phyloP scores from a whole-genome alignment of 1,140 invertebrate species.

The Aphelinus certus region DNA sequence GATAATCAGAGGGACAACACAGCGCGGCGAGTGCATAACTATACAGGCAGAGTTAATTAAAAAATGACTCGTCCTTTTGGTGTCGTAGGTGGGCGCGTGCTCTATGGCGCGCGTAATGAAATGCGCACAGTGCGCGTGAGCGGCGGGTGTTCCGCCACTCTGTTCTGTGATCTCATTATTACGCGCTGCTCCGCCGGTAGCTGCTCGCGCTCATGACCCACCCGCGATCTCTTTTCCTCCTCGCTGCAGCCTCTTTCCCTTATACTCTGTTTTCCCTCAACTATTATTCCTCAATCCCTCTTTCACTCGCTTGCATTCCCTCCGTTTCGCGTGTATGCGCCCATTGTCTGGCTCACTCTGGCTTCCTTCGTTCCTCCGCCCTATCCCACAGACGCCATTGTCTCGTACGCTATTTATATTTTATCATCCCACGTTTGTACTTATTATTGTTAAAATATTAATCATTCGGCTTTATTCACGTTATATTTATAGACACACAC shows the following conservation, averaged over 20 bases:
- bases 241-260: neutral
- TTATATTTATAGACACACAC: no score
- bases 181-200: constrained; percentile 52
- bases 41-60: constrained; percentile 25
- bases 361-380: neutral
- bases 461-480: no score
- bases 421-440: no score
- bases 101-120: constrained; percentile 37
- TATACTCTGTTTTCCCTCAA: neutral
- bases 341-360: neutral
- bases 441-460: no score
- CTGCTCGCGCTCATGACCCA: constrained; percentile 49
- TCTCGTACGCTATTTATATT: neutral
- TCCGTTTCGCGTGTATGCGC: neutral
- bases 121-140: constrained; percentile 28
- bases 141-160: constrained; percentile 34
- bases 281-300: neutral
- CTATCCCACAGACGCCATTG: constrained; percentile 7
- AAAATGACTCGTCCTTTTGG: constrained; percentile 30
- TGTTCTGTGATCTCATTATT: constrained; percentile 56
- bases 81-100: constrained; percentile 15
- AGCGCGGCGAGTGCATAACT: neutral
- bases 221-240: constrained; percentile 32
- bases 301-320: neutral
- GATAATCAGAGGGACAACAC: neutral